Conservation (phyloP, 2,113 vertebrate species). For the Opisthocomus hoazin region DNA sequence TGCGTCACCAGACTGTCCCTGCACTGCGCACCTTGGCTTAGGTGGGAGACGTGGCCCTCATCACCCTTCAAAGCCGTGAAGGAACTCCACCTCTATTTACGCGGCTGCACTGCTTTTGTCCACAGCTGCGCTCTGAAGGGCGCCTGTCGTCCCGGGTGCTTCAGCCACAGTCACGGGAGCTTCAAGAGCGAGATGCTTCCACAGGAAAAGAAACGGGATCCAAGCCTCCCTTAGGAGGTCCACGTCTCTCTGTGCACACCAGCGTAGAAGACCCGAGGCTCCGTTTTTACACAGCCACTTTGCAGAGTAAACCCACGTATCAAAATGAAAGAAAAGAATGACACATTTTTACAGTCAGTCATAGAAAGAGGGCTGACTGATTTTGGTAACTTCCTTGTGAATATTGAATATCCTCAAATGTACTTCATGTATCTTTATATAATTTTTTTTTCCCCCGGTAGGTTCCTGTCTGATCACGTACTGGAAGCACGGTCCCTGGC, state of each 20-base stretch:
- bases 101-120: background rate
- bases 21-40: background rate
- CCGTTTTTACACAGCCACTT: background rate
- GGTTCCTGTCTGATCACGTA: conserved; percentile 80
- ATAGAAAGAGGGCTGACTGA: background rate
- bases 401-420: background rate
- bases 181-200: background rate
- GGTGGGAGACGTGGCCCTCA: background rate
- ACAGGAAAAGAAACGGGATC: background rate
- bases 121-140: background rate
- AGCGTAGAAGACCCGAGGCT: background rate
- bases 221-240: background rate
- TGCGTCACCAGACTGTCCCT: background rate
- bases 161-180: background rate
- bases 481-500: conserved; percentile 82
- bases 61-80: background rate
- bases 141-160: background rate
- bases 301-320: background rate
- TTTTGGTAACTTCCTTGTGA: background rate
- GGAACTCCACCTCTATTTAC: background rate
- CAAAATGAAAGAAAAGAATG: background rate
- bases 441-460: conserved; percentile 6
- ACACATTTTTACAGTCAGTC: background rate
- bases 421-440: background rate
- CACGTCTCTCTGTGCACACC: background rate